These are phyloP conservation scores for Cataglyphis cursor DNA, from an alignment of 2,888 invertebrate genomes.

Conservation along the genomic window DNA sequence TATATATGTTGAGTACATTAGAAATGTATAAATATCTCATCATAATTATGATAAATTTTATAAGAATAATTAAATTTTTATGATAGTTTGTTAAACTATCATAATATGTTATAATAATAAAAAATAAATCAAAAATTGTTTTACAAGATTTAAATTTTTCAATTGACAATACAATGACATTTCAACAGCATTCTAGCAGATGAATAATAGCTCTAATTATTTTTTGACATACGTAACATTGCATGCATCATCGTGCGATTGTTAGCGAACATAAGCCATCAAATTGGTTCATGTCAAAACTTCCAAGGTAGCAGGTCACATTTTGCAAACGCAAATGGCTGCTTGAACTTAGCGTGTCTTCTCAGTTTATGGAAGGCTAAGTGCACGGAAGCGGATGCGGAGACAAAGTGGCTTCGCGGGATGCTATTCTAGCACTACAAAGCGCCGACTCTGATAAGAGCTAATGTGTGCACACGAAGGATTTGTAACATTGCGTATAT, in stretches of 20 bases:
- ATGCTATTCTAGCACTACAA: conserved; percentile 62
- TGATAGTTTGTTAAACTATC: not conserved
- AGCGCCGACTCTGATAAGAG: conserved; percentile 56
- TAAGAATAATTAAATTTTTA: not conserved
- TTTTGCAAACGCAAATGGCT: conserved; percentile 30
- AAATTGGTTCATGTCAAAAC: conserved; percentile 13
- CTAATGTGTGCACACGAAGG: conserved; percentile 49
- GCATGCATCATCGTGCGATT: not conserved
- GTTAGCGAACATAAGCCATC: not conserved
- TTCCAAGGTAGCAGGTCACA: conserved; percentile 9
- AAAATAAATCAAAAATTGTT: not conserved
- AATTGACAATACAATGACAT: not conserved
- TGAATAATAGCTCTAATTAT: not conserved
- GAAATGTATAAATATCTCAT: not conserved
- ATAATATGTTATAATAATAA: not conserved
- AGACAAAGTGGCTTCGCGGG: conserved; percentile 68
- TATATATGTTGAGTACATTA: not conserved
- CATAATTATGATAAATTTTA: not conserved
- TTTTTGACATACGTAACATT: not conserved
- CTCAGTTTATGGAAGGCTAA: conserved; percentile 59
- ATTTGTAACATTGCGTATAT: conserved; percentile 9
- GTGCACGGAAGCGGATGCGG: conserved; percentile 70
- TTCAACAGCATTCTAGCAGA: not conserved
- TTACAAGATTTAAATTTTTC: not conserved
- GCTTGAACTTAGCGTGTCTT: conserved; percentile 42